Evolutionary conservation across 2,888 invertebrate genomes (phyloP).

Genomic region (Saturnia pavonia): DNA sequence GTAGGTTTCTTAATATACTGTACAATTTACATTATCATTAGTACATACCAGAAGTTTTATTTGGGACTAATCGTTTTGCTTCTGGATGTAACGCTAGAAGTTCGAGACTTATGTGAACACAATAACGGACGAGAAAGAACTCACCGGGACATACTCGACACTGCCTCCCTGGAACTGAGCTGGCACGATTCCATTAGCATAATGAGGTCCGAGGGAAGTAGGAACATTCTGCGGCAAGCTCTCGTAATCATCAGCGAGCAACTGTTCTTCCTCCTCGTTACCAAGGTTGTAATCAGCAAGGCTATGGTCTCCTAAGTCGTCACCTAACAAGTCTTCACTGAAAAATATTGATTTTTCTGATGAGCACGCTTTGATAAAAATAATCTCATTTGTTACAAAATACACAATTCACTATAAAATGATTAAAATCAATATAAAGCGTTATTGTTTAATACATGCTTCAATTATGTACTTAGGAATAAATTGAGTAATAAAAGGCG

Average conservation of each 20-base stretch:
- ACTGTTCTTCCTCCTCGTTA: slow-evolving; percentile 76
- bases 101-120: background rate
- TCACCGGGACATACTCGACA: slow-evolving; percentile 59
- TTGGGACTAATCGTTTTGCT: background rate
- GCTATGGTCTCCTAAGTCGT: slow-evolving; percentile 76
- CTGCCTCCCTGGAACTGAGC: slow-evolving; percentile 53
- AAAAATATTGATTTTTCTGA: slow-evolving; percentile 33
- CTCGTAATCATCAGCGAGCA: slow-evolving; percentile 74
- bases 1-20: background rate
- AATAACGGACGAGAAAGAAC: slow-evolving; percentile 5
- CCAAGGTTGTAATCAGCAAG: slow-evolving; percentile 77
- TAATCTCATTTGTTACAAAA: background rate
- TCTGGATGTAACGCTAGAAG: background rate
- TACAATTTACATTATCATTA: background rate
- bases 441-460: background rate
- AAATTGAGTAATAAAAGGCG: slow-evolving; percentile 17
- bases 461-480: background rate
- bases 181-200: slow-evolving; percentile 53
- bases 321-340: slow-evolving; percentile 78
- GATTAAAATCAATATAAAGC: background rate
- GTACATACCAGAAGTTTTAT: background rate
- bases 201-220: slow-evolving; percentile 48
- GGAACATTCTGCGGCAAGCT: slow-evolving; percentile 69
- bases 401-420: background rate
- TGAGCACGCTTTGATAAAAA: slow-evolving; percentile 8